These are phyloP conservation scores for Armadillidium nasatum DNA, from an alignment of 1,140 invertebrate species.

Conservation along the genomic window DNA sequence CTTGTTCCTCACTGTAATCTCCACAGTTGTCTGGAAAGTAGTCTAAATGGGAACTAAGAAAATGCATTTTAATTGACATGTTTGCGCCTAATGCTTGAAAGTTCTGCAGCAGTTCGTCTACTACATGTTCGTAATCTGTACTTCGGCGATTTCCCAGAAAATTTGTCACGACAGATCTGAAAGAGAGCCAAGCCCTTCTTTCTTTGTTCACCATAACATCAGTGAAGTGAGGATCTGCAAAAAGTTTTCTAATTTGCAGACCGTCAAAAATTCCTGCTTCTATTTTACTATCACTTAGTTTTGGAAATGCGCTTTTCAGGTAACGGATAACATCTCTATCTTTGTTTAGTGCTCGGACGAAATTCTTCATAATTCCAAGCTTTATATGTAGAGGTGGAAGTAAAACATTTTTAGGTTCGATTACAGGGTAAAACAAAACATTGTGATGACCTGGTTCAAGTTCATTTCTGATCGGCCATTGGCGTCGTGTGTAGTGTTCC, in stretches of 20 bases:
- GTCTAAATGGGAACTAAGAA: slow-evolving; percentile 36
- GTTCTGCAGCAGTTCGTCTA: slow-evolving; percentile 28
- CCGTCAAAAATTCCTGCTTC: slow-evolving; percentile 41
- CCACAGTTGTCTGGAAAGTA: slow-evolving; percentile 32
- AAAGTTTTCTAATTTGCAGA: slow-evolving; percentile 38
- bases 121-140: slow-evolving; percentile 32
- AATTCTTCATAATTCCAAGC: slow-evolving; percentile 40
- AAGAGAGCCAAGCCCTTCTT: slow-evolving; percentile 30
- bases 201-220: slow-evolving; percentile 23
- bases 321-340: slow-evolving; percentile 13
- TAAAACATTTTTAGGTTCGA: slow-evolving; percentile 32
- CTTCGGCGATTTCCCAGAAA: slow-evolving; percentile 36
- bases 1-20: neutral
- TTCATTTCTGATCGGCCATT: slow-evolving; percentile 25
- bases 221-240: slow-evolving; percentile 23
- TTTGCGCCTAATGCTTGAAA: slow-evolving; percentile 23
- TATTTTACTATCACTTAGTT: slow-evolving; percentile 38
- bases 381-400: slow-evolving; percentile 39
- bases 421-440: slow-evolving; percentile 24
- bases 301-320: slow-evolving; percentile 36
- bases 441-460: slow-evolving; percentile 25
- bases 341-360: slow-evolving; percentile 31
- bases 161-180: slow-evolving; percentile 29
- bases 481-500: slow-evolving; percentile 31
- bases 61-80: slow-evolving; percentile 42